Base-by-base conservation (phyloP, 2,797 vertebrate genomes). In the Novumbra hubbsi region DNA sequence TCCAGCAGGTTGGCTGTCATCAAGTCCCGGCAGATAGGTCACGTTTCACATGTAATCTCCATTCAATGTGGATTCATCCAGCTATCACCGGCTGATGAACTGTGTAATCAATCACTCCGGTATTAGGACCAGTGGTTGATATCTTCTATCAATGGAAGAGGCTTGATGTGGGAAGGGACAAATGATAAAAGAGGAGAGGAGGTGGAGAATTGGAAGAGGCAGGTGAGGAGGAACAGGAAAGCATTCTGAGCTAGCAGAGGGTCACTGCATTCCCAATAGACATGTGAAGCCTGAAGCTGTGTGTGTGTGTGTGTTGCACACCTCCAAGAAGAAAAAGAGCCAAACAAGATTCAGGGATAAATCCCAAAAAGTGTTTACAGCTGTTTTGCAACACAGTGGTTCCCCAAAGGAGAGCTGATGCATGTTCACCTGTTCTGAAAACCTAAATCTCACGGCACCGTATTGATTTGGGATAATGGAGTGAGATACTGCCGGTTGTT, bases 401-500 rank as follows among this genome's bases (percentile, higher is more conserved):
- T 82, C 68, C 78, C 82, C 50, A 30, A 80, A 41, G 73, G 72
- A 74, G 72, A 77, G 62, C 77, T 45, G 75, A 73, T 52, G 50
- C 41, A 74, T 73, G 79, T 79, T 83, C 76, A 80, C 82, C 75
- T 85, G 57, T 62, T 66, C 77, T 80, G 76, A 82, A 81, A 45
- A n/a, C n/a, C 79, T 63, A 41, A 24, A 30, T 80, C 70, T 79
- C 75, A 83, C 62, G 48, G 70, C 19, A 68, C 76, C 67, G 60
- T 62, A 49, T 73, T 76, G 21, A 72, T 65, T 72, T 14, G 70
- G 60, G 32, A 45, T 45, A 45, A 14, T 2, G 71, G n/a, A 24
- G 55, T 24, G 4, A 60, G 12, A 60, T 19, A 9, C 19, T 57
- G 17, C 24, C 55, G 21, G 55, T 57, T 4, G 7, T 21, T 57